Base-by-base conservation (phyloP, 1,140 invertebrate species). In the Sipha flava region DNA sequence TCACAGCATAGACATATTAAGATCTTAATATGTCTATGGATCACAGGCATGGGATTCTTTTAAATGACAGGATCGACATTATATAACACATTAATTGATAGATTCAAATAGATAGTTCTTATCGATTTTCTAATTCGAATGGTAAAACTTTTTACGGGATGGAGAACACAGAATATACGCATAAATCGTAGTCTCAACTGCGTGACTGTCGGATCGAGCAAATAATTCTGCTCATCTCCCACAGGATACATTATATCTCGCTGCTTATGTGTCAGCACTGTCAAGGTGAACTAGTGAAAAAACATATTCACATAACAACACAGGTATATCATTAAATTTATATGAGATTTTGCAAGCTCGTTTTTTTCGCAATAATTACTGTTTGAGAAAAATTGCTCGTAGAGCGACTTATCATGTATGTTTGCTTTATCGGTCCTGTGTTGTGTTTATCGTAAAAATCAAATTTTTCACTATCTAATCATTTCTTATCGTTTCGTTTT, bases 231-330 rank as follows among this genome's bases (percentile, higher is more conserved):
- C 37, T 12, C 1, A 29, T 26, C 45, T 47, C 45, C 45, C 2
- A 68, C 21, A 23, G 1, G 43, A 45, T 40, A 43, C 37, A 57
- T 77, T 59, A 77, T 77, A 59, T 77, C 59, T 77, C 73, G 73
- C 49, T 21, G 16, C 16, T 12, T 16, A 43, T 7, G 4, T 34
- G 73, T 57, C 52, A 77, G 73, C 43, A 77, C 73, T 77, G 73
- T 59, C 23, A 77, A 77, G 73, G 73, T 77, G 73, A 77, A 77
- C 73, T 77, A 34, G 73, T 77, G 26, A 49, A 72, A 72, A 73
- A 18, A 52, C 31, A 40, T 40, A 40, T 21, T 37, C 3, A 16
- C 29, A 21, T 64, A 49, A 6, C 47, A 6, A 3, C 1, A 43
- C 9, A 3, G 40, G 9, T 12, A 43, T 43, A 43, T 43, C 40